Conservation (phyloP, 1,140 invertebrate genomes). For the Nasonia giraulti region DNA sequence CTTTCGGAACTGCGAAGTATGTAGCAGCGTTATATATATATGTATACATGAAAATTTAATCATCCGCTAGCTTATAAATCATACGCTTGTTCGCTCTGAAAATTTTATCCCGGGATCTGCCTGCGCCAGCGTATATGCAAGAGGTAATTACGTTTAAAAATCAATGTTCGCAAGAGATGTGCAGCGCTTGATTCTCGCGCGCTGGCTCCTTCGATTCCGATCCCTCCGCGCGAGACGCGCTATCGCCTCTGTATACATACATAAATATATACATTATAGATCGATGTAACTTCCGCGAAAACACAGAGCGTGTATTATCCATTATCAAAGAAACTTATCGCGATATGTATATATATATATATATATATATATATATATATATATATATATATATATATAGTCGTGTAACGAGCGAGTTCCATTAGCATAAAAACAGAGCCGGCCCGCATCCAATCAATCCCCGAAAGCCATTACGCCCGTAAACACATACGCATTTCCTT, state of each 20-base stretch:
- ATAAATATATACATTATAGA: too few relatives aligned
- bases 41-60: constrained; percentile 20
- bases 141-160: constrained; percentile 18
- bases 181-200: too few relatives aligned
- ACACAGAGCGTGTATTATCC: too few relatives aligned
- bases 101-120: not conserved
- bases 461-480: not conserved
- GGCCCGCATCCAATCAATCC: not conserved
- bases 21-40: too few relatives aligned
- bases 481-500: not conserved
- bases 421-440: not conserved
- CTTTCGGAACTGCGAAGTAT: not conserved
- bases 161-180: not conserved
- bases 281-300: too few relatives aligned
- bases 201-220: too few relatives aligned
- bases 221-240: too few relatives aligned
- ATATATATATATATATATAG: too few relatives aligned
- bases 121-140: not conserved
- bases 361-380: too few relatives aligned
- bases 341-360: not conserved
- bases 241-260: too few relatives aligned
- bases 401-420: not conserved
- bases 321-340: not conserved
- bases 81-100: not conserved
- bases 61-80: not conserved